Evolutionary conservation across 2,113 vertebrate species (phyloP), one percentile per base, ranked within the genome.

Genomic region (Turnix velox): DNA sequence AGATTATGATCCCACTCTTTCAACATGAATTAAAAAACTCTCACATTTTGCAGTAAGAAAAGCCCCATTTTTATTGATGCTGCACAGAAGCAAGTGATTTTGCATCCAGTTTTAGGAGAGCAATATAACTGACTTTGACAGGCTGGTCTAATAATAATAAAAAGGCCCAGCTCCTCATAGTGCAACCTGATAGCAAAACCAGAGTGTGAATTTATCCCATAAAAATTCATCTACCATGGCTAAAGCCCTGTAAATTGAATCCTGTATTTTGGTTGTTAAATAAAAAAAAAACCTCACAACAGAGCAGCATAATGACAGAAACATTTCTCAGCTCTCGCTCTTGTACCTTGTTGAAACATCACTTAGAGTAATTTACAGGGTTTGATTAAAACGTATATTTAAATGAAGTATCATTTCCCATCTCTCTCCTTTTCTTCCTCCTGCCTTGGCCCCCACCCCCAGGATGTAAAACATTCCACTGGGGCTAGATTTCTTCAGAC

Each of bases 221-320:
- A 95, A 95, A 97, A 94, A 95, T 96, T 94, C 92, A 96, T 95
- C 87, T 95, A 91, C 93, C 94, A 45, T 94, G 84, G 88, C 94
- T 92, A 95, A 95, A 93, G 49, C 78, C 75, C 61, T 81, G 81
- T 92, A 95, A 93, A 97, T 94, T 92, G 92, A 94, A 92, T 81
- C 92, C 80, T 68, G 73, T 79, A 28, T 94, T 94, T 92, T 84
- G 86, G 84, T 31, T 95, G 93, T 95, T 96, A 95, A 95, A 78
- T 73, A 72, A 87, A 90, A 75, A 72, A 84, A 83, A 79, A 49
- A 52, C 2, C n/a, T n/a, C 35, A 23, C 25, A 7, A 31, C 68
- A 69, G 23, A 7, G 4, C 62, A 57, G 51, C 63, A 35, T 63
- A 83, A 90, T 33, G 84, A 87, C 49, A 94, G 74, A 74, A 95